phyloP scores from a whole-genome alignment of 2,113 vertebrate genomes.

The Dolichallabes microphthalmus region DNA sequence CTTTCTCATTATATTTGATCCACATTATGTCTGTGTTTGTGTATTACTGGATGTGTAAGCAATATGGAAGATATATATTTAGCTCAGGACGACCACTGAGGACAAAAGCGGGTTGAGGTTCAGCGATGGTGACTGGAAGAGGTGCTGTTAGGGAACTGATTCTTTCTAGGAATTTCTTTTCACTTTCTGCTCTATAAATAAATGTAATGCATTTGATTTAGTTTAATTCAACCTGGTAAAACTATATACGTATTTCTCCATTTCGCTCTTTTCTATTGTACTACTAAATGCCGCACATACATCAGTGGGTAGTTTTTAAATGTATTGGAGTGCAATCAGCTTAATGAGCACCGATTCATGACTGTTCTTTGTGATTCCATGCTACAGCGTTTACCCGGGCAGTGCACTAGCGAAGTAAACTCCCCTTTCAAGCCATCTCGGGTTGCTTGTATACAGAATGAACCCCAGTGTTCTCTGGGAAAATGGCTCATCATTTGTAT shows the following conservation, averaged over 20 bases:
- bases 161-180: neutral
- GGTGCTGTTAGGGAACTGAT: neutral
- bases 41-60: neutral
- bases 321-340: neutral
- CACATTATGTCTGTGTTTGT: slow-evolving; percentile 1
- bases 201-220: neutral
- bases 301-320: neutral
- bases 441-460: neutral
- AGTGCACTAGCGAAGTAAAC: slow-evolving; percentile 1
- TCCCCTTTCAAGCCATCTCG: neutral
- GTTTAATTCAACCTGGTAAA: neutral
- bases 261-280: neutral
- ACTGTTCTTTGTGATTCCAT: neutral
- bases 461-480: neutral
- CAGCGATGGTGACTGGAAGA: neutral
- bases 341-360: neutral
- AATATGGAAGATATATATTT: neutral
- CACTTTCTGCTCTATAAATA: neutral
- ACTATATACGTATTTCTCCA: neutral
- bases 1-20: neutral
- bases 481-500: slow-evolving; percentile 4
- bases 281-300: neutral
- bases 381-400: neutral
- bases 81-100: neutral
- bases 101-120: neutral